These are phyloP conservation scores for Colostygia pectinataria DNA, from an alignment of 2,888 invertebrate genomes.

Conservation along the genomic window DNA sequence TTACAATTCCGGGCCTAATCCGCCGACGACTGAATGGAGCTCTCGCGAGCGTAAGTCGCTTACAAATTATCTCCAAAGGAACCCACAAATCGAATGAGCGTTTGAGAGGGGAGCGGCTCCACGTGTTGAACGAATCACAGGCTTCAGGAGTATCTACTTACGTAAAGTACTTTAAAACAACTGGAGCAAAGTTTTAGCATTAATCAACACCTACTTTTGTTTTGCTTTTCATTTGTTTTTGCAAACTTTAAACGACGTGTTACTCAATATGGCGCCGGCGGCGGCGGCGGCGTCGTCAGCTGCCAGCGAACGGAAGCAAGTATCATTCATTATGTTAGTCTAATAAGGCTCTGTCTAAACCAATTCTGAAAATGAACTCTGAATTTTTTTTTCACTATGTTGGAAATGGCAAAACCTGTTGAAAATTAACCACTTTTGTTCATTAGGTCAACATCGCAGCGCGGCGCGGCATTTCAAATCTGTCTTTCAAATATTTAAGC, in stretches of 20 bases:
- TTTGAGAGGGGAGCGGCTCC: neutral
- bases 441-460: neutral
- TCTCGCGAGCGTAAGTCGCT: conserved; percentile 1
- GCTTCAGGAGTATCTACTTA: neutral
- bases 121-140: neutral
- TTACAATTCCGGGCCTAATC: conserved; percentile 6
- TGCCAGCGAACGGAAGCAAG: no score
- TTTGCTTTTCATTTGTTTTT: neutral
- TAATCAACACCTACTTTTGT: neutral
- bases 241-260: no score
- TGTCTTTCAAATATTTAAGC: conserved; percentile 7
- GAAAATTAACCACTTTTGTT: conserved; percentile 7
- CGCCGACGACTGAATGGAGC: neutral
- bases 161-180: neutral
- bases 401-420: neutral
- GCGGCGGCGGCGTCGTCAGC: neutral
- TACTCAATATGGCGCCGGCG: neutral
- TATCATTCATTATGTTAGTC: no score
- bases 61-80: conserved; percentile 7
- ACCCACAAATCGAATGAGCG: conserved; percentile 6
- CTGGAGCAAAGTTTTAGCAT: neutral
- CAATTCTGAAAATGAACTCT: no score
- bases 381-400: neutral
- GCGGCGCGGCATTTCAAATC: no score
- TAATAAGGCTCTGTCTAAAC: no score